Evolutionary conservation across 1,140 invertebrate species (phyloP), one percentile per base, ranked within the genome.

Genomic region (Listronotus oregonensis): DNA sequence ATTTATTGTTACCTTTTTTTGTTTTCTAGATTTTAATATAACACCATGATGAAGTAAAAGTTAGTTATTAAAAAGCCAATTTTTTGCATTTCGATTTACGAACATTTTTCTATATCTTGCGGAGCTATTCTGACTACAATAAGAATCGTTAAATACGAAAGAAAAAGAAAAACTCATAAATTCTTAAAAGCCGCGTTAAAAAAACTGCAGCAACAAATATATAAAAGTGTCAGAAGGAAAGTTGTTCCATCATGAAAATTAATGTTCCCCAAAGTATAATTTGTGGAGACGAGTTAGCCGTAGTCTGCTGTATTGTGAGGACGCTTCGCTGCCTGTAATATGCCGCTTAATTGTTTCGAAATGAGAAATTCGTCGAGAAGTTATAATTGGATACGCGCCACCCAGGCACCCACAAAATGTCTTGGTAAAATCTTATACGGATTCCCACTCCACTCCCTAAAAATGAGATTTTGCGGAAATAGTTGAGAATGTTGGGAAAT

Each of bases 241-340:
- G 46, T 72, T 71, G 70, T 76, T 77, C 77, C 78, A 79, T 80
- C 78, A 80, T 74, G 76, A 71, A 79, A 80, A 79, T 80, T 78
- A 79, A 80, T 80, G 78, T 79, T 79, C 77, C 78, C 77, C 72
- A 74, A 79, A 77, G 78, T 78, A 79, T 78, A 80, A 79, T 80
- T 80, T 79, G 78, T 78, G 75, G 75, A 78, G 78, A 75, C 75
- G 71, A 68, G 61, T 60, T 65, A 58, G 49, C 62, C 61, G 47
- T n/a, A 61, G 59, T 61, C 59, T 61, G 59, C 71, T 78, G 76
- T 77, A 78, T 77, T 76, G 74, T 72, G 54, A 69, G 69, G 70
- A 75, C 75, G 77, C 75, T 78, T 69, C 73, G 72, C 66, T 71
- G 77, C 73, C 73, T 78, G 78, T 79, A 80, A 80, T 80, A 80